These are phyloP conservation scores for Plutomurus gul DNA, from an alignment of 1,140 invertebrate species.

Conservation along the genomic window DNA sequence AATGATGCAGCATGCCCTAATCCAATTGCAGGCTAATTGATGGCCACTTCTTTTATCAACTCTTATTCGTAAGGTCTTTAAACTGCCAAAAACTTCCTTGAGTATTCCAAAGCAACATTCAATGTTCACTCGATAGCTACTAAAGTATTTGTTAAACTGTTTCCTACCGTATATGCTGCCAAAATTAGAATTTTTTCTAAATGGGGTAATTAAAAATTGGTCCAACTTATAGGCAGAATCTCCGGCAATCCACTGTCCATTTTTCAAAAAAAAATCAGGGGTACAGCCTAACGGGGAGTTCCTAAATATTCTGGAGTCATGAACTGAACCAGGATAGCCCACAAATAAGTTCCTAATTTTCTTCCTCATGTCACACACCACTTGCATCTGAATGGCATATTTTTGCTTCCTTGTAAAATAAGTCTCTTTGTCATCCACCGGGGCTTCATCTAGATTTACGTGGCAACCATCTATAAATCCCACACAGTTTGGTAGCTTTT, in stretches of 20 bases:
- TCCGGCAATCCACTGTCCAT: background rate
- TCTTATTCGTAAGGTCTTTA: constrained; percentile 27
- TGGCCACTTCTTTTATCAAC: background rate
- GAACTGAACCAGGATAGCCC: background rate
- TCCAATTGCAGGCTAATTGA: constrained; percentile 26
- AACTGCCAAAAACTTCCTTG: constrained; percentile 2
- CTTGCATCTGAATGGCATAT: background rate
- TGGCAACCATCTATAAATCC: background rate
- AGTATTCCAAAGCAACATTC: constrained; percentile 35
- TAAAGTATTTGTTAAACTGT: background rate
- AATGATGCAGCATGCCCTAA: constrained; percentile 5
- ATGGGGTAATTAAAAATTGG: background rate
- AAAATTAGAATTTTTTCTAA: background rate
- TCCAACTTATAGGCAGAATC: background rate
- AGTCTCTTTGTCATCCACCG: background rate
- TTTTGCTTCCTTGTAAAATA: background rate
- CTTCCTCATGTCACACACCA: background rate
- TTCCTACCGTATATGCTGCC: too few species aligned
- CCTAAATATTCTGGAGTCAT: background rate
- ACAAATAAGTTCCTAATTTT: background rate
- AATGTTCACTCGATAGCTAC: constrained; percentile 28
- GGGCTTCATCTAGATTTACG: background rate
- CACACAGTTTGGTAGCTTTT: background rate
- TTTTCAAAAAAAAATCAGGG: background rate
- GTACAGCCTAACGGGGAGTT: background rate